Conservation (phyloP, 2,888 invertebrate species). For the Drosophila limbata region DNA sequence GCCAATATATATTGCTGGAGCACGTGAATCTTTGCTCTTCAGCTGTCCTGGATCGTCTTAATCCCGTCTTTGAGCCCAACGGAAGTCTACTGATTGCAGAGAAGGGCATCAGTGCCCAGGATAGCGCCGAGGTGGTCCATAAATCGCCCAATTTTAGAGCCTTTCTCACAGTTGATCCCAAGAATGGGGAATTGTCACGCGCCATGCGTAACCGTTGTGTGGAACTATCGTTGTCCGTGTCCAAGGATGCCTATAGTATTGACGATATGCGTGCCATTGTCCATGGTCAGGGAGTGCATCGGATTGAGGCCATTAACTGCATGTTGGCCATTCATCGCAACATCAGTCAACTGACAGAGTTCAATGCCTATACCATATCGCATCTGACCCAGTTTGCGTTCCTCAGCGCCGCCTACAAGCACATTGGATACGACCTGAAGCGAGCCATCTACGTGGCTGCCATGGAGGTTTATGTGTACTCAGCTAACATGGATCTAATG, state of each 20-base stretch:
- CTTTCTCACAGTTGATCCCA: slow-evolving; percentile 97
- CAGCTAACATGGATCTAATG: slow-evolving; percentile 82
- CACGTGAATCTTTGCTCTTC: slow-evolving; percentile 98
- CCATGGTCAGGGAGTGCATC: slow-evolving; percentile 85
- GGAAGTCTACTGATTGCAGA: slow-evolving; percentile 96
- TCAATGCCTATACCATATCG: slow-evolving; percentile 82
- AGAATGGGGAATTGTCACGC: slow-evolving; percentile 97
- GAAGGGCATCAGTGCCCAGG: slow-evolving; percentile 91
- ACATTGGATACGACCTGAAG: slow-evolving; percentile 79
- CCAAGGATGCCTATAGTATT: slow-evolving; percentile 83
- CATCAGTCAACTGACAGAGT: slow-evolving; percentile 80
- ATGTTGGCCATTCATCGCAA: slow-evolving; percentile 86
- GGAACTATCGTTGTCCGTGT: slow-evolving; percentile 88
- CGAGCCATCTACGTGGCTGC: slow-evolving; percentile 83
- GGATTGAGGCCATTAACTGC: slow-evolving; percentile 84
- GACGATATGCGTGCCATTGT: slow-evolving; percentile 87
- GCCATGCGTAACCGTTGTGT: slow-evolving; percentile 99
- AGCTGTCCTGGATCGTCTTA: slow-evolving; percentile 98
- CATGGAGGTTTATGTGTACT: slow-evolving; percentile 85
- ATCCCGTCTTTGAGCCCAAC: slow-evolving; percentile 96
- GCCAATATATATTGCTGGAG: slow-evolving; percentile 94
- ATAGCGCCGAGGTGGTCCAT: slow-evolving; percentile 89
- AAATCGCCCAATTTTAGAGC: slow-evolving; percentile 97
- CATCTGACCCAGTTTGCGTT: slow-evolving; percentile 83
- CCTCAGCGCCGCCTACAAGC: slow-evolving; percentile 81